Base-by-base conservation (phyloP, 2,888 invertebrate species). In the Tethea ocularis region DNA sequence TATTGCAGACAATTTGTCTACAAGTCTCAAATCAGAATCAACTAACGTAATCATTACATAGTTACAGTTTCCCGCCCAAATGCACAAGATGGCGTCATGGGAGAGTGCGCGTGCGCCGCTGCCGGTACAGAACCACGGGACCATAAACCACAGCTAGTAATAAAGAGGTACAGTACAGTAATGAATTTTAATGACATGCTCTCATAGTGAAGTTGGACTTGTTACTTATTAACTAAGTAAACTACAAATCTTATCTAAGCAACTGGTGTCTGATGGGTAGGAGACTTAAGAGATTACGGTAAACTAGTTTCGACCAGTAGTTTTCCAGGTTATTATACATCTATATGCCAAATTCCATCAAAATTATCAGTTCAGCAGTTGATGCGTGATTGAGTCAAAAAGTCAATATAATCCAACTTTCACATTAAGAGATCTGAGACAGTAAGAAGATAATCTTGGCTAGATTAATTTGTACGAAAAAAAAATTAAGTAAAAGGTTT, bases 61-160 rank as follows among this genome's bases (percentile, higher is more conserved):
- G 70, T 77, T 77, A 78, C 72, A 63, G 82, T 88, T 89, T 88
- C 87, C 91, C 90, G 88, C 88, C 90, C 82, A 87, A 89, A 88
- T 82, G 75, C 72, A 61, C 67, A 84, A 83, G 80, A 86, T 81
- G 78, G 83, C 87, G 88, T 92, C 90, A 91, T 93, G 92, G 92
- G 92, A 93, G 91, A 91, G 71, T 65, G 86, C 79, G 80, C 81
- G 64, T 67, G 71, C 71, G 68, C 59, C 60, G 63, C 59, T 60
- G 63, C 60, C 55, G 58, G 57, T 59, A 46, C 68, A 62, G 52
- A 66, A 64, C 68, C 82, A 86, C 72, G 85, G 84, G 72, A 86
- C 74, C 91, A 91, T 92, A 91, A 87, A 89, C 87, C 91, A 91
- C 91, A 77, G 76, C 71, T 64, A 69, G 74, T 73, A 78, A 77